These are phyloP conservation scores for Cirrhinus molitorella DNA, from an alignment of 2,797 vertebrate genomes.

Conservation along the genomic window DNA sequence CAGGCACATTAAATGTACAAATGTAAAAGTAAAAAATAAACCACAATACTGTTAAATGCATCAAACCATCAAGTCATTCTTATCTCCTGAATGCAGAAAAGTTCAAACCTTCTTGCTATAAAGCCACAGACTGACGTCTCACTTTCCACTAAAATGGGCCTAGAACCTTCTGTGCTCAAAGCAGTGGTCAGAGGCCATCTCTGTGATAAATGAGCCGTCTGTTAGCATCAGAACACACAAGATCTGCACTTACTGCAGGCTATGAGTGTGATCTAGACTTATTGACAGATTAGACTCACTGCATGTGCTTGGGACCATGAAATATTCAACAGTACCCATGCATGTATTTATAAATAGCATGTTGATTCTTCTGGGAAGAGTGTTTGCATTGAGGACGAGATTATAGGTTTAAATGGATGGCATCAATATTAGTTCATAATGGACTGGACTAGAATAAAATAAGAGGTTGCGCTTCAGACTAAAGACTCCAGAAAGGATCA, in stretches of 20 bases:
- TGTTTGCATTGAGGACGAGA: background rate
- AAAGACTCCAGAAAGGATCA: background rate
- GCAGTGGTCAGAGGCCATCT: conserved; percentile 8
- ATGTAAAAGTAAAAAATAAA: background rate
- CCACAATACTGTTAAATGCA: background rate
- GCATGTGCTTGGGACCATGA: background rate
- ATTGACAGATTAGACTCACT: conserved; percentile 8
- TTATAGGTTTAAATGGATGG: background rate
- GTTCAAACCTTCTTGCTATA: background rate
- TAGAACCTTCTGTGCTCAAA: background rate
- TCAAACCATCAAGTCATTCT: background rate
- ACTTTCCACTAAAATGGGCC: background rate
- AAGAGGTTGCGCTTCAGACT: background rate
- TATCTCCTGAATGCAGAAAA: background rate
- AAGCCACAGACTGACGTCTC: background rate
- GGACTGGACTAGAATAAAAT: background rate
- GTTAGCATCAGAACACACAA: conserved; percentile 23
- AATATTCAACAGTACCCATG: background rate
- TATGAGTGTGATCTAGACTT: conserved; percentile 15
- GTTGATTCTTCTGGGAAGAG: background rate
- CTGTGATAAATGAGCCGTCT: conserved; percentile 19
- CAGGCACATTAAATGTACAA: too few relatives aligned
- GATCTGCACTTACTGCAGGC: background rate
- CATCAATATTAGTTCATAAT: background rate
- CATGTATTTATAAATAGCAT: conserved; percentile 5